These are phyloP conservation scores for Nixonia krombeini DNA, from an alignment of 1,140 invertebrate genomes.

Conservation along the genomic window DNA sequence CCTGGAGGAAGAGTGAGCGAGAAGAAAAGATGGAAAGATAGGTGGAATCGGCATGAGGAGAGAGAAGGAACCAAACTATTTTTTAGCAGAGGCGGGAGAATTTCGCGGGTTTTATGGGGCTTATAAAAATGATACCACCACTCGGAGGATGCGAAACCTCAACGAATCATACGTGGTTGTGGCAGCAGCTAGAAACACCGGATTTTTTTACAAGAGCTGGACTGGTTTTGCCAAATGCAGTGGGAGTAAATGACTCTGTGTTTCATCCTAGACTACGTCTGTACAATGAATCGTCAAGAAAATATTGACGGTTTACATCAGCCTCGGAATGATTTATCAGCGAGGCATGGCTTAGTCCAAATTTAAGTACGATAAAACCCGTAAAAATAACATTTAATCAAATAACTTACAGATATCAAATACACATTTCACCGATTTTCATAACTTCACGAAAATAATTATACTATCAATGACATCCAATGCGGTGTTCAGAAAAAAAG, in stretches of 20 bases:
- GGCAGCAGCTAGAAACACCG: constrained; percentile 22
- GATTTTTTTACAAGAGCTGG: constrained; percentile 21
- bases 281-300: neutral
- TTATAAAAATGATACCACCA: constrained; percentile 62
- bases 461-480: no score
- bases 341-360: no score
- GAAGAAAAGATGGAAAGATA: neutral
- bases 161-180: constrained; percentile 27
- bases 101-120: constrained; percentile 59
- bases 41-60: constrained; percentile 1
- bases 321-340: no score
- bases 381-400: no score
- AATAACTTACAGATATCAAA: no score
- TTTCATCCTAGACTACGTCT: neutral
- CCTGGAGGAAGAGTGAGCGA: constrained; percentile 10
- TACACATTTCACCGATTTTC: no score
- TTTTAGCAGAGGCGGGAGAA: constrained; percentile 22
- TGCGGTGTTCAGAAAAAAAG: no score
- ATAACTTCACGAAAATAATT: no score
- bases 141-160: constrained; percentile 29
- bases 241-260: neutral
- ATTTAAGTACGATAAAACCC: no score
- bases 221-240: constrained; percentile 16
- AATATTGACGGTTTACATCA: no score
- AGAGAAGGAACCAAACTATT: constrained; percentile 28